Percentiles rank a stretch among this genome's conserved stretches.
Evolutionary conservation across 2,113 vertebrate genomes (phyloP).

Genomic region (Malurus cyaneus): DNA sequence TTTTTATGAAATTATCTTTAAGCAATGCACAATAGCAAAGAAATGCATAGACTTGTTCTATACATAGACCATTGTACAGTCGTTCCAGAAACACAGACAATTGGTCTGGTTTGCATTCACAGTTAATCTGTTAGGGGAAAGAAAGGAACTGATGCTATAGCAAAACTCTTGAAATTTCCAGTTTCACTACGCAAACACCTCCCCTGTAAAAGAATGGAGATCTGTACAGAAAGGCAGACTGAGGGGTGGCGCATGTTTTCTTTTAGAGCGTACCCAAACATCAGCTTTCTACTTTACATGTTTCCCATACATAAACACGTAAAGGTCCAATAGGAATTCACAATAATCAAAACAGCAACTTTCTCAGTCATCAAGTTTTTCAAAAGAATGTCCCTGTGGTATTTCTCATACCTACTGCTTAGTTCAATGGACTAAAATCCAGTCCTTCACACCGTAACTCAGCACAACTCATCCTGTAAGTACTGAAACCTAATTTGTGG

Average conservation of each 20-base stretch:
- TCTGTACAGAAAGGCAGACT: neutral
- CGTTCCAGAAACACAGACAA: neutral
- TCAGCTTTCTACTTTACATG: neutral
- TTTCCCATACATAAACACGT: neutral
- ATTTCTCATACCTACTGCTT: neutral
- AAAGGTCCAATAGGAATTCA: constrained; percentile 10
- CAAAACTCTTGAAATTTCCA: neutral
- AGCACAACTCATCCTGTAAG: constrained; percentile 40
- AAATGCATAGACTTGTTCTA: neutral
- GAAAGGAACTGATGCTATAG: neutral
- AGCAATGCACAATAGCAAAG: neutral
- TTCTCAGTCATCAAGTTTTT: neutral
- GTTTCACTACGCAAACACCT: neutral
- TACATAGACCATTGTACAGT: neutral
- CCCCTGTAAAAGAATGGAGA: neutral
- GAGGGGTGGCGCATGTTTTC: neutral
- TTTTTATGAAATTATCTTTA: neutral
- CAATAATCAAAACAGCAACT: neutral
- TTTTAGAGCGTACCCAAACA: neutral
- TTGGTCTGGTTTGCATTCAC: neutral
- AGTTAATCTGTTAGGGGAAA: neutral
- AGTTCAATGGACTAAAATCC: constrained; percentile 9
- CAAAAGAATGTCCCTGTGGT: neutral
- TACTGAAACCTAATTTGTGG: constrained; percentile 38
- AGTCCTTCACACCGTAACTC: neutral